phyloP scores from a whole-genome alignment of 2,113 vertebrate species.

The Neofelis nebulosa region DNA sequence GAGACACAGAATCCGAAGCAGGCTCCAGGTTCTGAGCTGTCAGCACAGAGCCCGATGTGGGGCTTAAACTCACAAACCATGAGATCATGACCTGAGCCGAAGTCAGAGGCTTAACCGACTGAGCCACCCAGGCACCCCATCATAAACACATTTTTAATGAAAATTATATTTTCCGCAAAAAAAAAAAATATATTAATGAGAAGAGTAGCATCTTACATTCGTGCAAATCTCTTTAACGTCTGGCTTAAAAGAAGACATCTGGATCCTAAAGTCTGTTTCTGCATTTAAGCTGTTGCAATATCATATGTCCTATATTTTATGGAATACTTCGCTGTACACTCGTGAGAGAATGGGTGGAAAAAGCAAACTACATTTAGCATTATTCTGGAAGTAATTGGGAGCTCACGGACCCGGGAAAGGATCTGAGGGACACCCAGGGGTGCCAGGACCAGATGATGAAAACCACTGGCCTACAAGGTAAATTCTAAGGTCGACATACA shows the following conservation, averaged over 20 bases:
- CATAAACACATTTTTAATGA: neutral
- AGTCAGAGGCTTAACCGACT: too few relatives aligned
- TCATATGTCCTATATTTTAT: neutral
- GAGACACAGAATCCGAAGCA: too few relatives aligned
- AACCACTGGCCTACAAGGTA: neutral
- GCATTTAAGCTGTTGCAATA: slow-evolving; percentile 1
- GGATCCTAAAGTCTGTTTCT: slow-evolving; percentile 33
- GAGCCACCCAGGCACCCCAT: too few relatives aligned
- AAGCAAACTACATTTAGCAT: neutral
- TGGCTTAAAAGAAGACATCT: slow-evolving; percentile 35
- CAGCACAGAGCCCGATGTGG: too few relatives aligned
- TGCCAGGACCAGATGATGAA: neutral
- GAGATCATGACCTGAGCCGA: too few relatives aligned
- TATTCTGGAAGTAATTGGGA: neutral
- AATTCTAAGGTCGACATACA: neutral
- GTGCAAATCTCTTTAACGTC: slow-evolving; percentile 13
- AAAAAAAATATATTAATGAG: slow-evolving; percentile 32
- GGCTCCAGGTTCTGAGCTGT: too few relatives aligned
- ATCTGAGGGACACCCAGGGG: neutral
- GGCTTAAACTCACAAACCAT: too few relatives aligned
- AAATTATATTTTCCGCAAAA: slow-evolving; percentile 26
- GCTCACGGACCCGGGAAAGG: neutral
- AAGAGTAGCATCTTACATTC: neutral
- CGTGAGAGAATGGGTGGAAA: neutral
- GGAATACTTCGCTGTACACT: neutral